These are phyloP conservation scores for Taeniopygia guttata DNA, from an alignment of 2,797 vertebrate species.

Conservation along the genomic window DNA sequence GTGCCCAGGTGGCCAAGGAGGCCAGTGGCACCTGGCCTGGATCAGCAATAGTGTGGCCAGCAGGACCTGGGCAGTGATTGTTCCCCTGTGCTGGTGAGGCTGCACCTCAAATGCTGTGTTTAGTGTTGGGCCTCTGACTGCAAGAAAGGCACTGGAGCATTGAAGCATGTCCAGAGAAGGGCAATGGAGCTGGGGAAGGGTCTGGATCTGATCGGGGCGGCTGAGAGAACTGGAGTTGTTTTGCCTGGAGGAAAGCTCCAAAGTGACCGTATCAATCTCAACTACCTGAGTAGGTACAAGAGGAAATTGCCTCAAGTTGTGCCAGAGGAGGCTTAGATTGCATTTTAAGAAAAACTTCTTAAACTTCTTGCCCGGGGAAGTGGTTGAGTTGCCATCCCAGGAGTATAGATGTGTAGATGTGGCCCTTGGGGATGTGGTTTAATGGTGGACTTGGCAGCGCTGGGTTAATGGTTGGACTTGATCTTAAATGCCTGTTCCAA, in stretches of 20 bases:
- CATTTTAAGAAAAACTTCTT: neutral
- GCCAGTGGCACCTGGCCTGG: neutral
- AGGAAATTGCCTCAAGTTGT: neutral
- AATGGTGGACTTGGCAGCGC: neutral
- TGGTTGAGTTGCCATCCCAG: neutral
- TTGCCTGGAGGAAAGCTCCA: neutral
- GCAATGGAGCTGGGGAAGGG: neutral
- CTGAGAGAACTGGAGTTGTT: neutral
- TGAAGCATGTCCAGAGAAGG: neutral
- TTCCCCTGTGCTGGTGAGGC: neutral
- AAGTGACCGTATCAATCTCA: neutral
- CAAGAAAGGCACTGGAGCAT: neutral
- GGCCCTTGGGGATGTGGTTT: neutral
- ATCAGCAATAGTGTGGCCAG: neutral
- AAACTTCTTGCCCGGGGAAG: neutral
- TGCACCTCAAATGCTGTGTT: neutral
- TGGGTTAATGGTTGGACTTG: neutral
- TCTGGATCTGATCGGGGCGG: neutral
- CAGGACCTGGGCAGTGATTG: neutral
- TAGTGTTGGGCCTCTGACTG: neutral
- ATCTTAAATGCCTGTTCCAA: neutral
- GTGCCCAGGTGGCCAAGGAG: neutral
- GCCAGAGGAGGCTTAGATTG: neutral
- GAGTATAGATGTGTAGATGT: too few relatives aligned
- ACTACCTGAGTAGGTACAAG: neutral